phyloP scores from a whole-genome alignment of 92 coral and sea anemone genomes.

The Epizoanthus ramosus region DNA sequence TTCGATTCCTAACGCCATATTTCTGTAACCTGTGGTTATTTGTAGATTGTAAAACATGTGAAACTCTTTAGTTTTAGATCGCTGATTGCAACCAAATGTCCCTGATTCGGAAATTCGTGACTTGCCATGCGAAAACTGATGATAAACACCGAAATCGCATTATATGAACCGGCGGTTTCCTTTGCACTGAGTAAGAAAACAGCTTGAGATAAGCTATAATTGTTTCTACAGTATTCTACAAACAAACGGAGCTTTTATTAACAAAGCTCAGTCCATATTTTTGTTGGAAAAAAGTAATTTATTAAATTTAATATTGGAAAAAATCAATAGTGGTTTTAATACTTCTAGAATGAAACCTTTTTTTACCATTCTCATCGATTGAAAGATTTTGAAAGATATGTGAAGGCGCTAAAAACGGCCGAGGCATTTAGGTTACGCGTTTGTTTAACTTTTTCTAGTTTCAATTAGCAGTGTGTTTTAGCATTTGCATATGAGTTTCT shows the following conservation, averaged over 20 bases:
- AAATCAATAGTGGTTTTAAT: not conserved
- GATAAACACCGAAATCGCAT: slow-evolving; percentile 20
- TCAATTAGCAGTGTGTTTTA: not conserved
- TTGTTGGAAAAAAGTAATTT: not conserved
- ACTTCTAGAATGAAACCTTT: not conserved
- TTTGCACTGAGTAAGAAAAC: not conserved
- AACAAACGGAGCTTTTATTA: not conserved
- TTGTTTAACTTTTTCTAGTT: slow-evolving; percentile 1
- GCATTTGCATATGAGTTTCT: not conserved
- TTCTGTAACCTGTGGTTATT: not conserved
- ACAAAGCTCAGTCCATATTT: not conserved
- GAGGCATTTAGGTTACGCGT: not conserved
- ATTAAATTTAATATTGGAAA: not conserved
- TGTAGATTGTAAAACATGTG: slow-evolving; percentile 6
- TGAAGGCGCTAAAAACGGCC: not conserved
- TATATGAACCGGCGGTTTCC: not conserved
- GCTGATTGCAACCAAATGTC: slow-evolving; percentile 33
- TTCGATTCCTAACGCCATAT: not conserved
- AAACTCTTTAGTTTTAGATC: not conserved
- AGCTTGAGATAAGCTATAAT: slow-evolving; percentile 20
- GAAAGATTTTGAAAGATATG: not conserved
- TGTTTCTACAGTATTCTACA: not conserved
- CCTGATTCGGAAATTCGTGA: slow-evolving; percentile 33
- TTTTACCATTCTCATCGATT: not conserved
- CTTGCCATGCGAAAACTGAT: slow-evolving; percentile 24